Base-by-base conservation (phyloP, 1,140 invertebrate genomes). In the Lasioglossum albipes region DNA sequence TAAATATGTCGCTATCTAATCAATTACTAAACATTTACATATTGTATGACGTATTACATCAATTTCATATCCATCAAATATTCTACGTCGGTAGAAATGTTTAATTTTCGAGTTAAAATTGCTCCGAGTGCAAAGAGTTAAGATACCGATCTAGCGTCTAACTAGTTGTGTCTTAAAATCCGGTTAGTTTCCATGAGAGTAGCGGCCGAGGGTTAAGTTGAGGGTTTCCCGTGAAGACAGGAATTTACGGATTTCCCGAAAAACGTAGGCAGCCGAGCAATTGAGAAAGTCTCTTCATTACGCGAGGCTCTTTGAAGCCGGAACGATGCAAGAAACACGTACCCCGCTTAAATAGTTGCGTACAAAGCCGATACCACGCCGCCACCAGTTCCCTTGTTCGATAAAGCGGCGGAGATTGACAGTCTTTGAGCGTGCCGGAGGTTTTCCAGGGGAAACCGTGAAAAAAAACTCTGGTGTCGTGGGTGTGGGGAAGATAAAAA, bases 341-440 rank as follows among this genome's bases (percentile, higher is more conserved):
- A 66, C 61, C 49, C 27, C 68, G 81, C 74, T 80, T 75, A 86
- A 86, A 86, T 85, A 84, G 84, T 84, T 77, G 73, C 73, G 73
- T 81, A 77, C 69, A 85, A 84, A 85, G 77, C 78, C 75, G 69
- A 79, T 66, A 74, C 68, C 27, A n/a, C 7, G 52, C 65, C 66
- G 72, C 36, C 36, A 5, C 36, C 36, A 61, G 41, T 41, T 20
- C 18, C 20, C 67, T 81, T 70, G 77, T 84, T 80, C 59, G 66
- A 6, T 7, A 16, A n/a, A 27, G 49, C 45, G 31, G 10, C 13
- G n/a, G 4, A 57, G 49, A 7, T 45, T 27, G 59, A 57, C 61
- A 59, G 52, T 72, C 75, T 65, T 79, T 79, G 31, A 72, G 27
- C 71, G 49, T n/a, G 67, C n/a, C 61, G 54, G 68, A 12, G 42